These are phyloP conservation scores for Miichthys miiuy DNA, from an alignment of 2,797 vertebrate species.

Conservation along the genomic window DNA sequence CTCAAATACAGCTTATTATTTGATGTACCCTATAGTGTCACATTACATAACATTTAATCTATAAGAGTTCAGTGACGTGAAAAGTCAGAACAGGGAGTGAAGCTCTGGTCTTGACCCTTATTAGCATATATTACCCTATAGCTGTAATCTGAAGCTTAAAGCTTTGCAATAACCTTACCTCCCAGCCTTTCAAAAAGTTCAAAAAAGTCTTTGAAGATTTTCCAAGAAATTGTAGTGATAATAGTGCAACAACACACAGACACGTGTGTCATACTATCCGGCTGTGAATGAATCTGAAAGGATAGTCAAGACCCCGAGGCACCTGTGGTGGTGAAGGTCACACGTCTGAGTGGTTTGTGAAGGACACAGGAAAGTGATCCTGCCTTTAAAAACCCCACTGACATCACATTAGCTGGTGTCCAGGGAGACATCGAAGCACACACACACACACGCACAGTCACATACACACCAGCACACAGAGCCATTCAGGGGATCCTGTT, in stretches of 20 bases:
- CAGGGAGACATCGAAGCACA: slow-evolving; percentile 37
- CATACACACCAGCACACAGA: slow-evolving; percentile 16
- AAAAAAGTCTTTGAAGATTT: background rate
- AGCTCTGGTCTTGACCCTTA: slow-evolving; percentile 2
- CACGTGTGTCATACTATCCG: slow-evolving; percentile 26
- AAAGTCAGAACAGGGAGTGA: background rate
- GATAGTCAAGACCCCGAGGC: slow-evolving; percentile 48
- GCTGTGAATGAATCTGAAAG: slow-evolving; percentile 50
- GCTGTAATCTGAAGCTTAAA: background rate
- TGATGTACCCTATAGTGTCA: background rate
- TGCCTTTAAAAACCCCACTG: slow-evolving; percentile 63
- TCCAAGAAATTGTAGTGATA: slow-evolving; percentile 4
- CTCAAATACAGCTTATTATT: background rate
- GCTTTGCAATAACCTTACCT: background rate
- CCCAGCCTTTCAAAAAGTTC: background rate
- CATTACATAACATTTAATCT: slow-evolving; percentile 1
- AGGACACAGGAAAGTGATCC: slow-evolving; percentile 72
- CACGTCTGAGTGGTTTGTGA: slow-evolving; percentile 60
- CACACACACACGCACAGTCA: slow-evolving; percentile 29
- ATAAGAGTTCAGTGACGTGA: background rate
- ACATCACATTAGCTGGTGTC: slow-evolving; percentile 63
- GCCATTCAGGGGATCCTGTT: slow-evolving; percentile 38
- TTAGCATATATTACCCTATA: background rate
- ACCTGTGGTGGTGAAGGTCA: slow-evolving; percentile 68
- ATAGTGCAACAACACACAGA: slow-evolving; percentile 27